Evolutionary conservation across 2,113 vertebrate species (phyloP).

Genomic region (Corythaixoides concolor): DNA sequence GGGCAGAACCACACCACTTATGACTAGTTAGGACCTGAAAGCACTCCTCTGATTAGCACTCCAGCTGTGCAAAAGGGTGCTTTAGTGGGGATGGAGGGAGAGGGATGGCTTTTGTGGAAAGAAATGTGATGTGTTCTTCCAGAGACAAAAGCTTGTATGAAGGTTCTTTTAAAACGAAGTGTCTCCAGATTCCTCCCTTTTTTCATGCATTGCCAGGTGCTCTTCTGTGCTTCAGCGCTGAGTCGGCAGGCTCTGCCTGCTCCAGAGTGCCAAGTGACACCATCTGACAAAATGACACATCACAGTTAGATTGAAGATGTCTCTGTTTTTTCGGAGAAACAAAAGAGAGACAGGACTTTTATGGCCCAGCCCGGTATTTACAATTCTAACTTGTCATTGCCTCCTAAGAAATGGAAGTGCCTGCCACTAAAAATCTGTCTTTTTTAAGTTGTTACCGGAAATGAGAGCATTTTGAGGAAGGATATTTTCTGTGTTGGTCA

Average conservation of each 20-base stretch:
- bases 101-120: not conserved
- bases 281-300: constrained; percentile 32
- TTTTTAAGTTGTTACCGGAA: not conserved
- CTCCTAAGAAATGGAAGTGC: not conserved
- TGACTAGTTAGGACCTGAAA: not conserved
- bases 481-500: not conserved
- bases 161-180: constrained; percentile 13
- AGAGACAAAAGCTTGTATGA: not conserved
- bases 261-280: not conserved
- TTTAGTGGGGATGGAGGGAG: not conserved
- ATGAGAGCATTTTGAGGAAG: not conserved
- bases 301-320: not conserved
- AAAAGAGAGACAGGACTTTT: not conserved
- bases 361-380: not conserved
- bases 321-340: not conserved
- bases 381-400: not conserved
- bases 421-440: not conserved
- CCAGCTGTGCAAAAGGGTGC: not conserved
- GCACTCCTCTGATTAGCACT: not conserved
- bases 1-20: not conserved
- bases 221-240: constrained; percentile 1
- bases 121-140: not conserved
- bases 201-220: not conserved
- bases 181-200: not conserved
- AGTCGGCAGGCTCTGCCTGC: not conserved